These are phyloP conservation scores for Heteromormyrus szaboi DNA, from an alignment of 2,797 vertebrate species.

Conservation along the genomic window DNA sequence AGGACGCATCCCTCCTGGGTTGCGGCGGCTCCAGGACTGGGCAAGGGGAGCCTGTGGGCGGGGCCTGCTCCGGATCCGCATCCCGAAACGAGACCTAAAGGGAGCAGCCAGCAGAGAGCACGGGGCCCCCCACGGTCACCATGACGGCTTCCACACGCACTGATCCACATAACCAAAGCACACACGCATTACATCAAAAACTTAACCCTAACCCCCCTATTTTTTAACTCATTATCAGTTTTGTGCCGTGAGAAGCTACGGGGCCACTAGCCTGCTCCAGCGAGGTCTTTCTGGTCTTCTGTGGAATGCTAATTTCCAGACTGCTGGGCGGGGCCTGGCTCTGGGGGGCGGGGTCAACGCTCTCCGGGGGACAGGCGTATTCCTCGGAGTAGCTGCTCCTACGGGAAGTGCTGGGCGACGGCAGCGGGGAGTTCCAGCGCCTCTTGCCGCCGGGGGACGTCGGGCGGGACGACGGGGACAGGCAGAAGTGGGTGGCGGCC, in stretches of 20 bases:
- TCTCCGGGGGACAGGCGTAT: slow-evolving; percentile 47
- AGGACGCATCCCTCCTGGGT: slow-evolving; percentile 54
- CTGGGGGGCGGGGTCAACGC: slow-evolving; percentile 47
- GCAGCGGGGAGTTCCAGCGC: slow-evolving; percentile 71
- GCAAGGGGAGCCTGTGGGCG: slow-evolving; percentile 51
- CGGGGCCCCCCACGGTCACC: not conserved
- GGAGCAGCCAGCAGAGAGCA: not conserved
- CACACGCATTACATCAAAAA: not conserved
- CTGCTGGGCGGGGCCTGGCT: slow-evolving; percentile 47
- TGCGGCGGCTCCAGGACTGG: slow-evolving; percentile 49
- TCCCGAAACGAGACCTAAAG: slow-evolving; percentile 62
- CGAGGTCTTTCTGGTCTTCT: slow-evolving; percentile 84
- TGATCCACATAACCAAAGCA: not conserved
- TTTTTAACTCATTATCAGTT: not conserved
- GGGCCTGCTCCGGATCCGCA: slow-evolving; percentile 60
- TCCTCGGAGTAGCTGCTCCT: slow-evolving; percentile 80
- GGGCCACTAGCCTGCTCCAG: slow-evolving; percentile 66
- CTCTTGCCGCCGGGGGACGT: slow-evolving; percentile 82
- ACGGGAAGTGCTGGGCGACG: slow-evolving; percentile 68
- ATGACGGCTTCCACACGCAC: not conserved
- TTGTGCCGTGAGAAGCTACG: not conserved
- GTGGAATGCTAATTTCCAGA: slow-evolving; percentile 79
- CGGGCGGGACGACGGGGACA: slow-evolving; percentile 69
- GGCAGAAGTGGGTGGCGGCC: slow-evolving; percentile 67
- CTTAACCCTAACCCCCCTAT: not conserved